These are phyloP conservation scores for Odontothrips loti DNA, from an alignment of 2,888 invertebrate species.

Conservation along the genomic window DNA sequence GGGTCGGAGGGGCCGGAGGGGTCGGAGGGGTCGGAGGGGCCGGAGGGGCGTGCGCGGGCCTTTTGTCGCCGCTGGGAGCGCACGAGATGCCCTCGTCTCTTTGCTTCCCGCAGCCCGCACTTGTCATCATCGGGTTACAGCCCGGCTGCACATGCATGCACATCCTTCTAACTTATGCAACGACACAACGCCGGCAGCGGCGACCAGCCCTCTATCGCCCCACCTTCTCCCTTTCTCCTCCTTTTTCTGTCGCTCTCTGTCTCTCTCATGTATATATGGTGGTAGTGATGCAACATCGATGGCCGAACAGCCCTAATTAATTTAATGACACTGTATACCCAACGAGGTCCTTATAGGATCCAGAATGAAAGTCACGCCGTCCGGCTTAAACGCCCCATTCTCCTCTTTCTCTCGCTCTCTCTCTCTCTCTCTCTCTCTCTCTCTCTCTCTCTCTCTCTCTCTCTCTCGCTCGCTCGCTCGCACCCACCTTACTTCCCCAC, in stretches of 20 bases:
- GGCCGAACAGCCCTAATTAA: conserved; percentile 20
- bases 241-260: not conserved
- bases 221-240: not conserved
- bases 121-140: not conserved
- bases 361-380: not conserved
- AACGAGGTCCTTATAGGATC: not conserved
- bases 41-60: too few species aligned
- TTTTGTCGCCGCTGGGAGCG: too few species aligned
- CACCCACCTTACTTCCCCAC: too few species aligned
- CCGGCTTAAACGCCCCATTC: too few species aligned
- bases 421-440: too few species aligned
- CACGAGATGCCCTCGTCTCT: too few species aligned
- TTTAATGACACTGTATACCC: not conserved
- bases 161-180: conserved; percentile 1
- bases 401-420: too few species aligned
- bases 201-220: not conserved
- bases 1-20: too few species aligned
- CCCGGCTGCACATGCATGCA: not conserved
- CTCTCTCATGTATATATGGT: not conserved
- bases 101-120: too few species aligned
- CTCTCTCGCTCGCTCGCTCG: too few species aligned
- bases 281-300: not conserved
- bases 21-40: too few species aligned
- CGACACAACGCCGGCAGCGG: not conserved
- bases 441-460: too few species aligned